phyloP scores from a whole-genome alignment of 2,797 vertebrate genomes.

The Smutsia gigantea region DNA sequence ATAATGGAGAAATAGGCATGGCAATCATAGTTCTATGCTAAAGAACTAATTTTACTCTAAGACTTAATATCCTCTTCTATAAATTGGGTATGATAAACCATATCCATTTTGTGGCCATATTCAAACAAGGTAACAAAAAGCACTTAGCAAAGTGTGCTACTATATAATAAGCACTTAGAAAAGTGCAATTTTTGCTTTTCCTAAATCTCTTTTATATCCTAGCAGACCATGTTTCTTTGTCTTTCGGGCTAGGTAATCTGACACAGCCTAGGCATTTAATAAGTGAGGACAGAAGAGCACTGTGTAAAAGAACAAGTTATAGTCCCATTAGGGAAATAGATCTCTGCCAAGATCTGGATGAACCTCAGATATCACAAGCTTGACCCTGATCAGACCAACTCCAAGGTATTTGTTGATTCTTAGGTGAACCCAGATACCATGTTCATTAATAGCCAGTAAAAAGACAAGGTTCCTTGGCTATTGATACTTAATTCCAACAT shows the following conservation, averaged over 20 bases:
- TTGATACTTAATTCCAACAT: neutral
- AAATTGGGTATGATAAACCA: neutral
- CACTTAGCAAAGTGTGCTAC: neutral
- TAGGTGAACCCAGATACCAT: neutral
- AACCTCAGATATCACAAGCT: neutral
- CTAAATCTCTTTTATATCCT: neutral
- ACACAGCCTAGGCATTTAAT: neutral
- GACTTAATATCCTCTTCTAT: neutral
- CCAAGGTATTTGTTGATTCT: neutral
- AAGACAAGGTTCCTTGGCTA: neutral
- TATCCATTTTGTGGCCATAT: neutral
- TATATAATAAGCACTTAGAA: neutral
- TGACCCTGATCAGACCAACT: neutral
- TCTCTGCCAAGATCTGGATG: neutral
- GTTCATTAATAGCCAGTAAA: neutral
- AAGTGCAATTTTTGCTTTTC: neutral
- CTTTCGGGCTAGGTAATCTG: neutral
- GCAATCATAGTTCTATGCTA: neutral
- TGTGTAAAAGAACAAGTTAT: neutral
- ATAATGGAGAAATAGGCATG: neutral
- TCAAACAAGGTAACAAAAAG: neutral
- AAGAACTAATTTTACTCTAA: neutral
- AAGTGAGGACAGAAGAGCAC: neutral
- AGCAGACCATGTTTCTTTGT: neutral
- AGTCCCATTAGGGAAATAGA: neutral